Conservation (phyloP, 2,888 invertebrate species). For the Archips crataeganus region DNA sequence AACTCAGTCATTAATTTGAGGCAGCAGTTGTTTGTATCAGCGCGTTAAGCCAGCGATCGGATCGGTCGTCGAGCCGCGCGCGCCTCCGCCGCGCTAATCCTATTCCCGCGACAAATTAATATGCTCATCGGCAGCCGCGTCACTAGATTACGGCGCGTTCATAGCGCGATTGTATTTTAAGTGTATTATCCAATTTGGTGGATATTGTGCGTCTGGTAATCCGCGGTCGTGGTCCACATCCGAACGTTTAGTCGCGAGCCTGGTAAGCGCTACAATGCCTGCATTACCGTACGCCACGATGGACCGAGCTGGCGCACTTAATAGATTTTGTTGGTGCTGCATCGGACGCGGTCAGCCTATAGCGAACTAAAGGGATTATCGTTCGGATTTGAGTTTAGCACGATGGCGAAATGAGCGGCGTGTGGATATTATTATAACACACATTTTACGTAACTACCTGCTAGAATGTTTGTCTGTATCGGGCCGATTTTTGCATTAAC, state of each 20-base stretch:
- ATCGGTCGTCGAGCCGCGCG: constrained; percentile 52
- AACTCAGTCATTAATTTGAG: constrained; percentile 53
- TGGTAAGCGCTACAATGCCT: constrained; percentile 67
- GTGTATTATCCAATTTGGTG: constrained; percentile 88
- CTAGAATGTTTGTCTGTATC: constrained; percentile 39
- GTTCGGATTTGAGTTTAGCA: constrained; percentile 73
- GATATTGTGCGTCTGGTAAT: constrained; percentile 86
- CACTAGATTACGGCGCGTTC: constrained; percentile 83
- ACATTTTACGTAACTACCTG: constrained; percentile 45
- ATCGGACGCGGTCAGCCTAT: constrained; percentile 73
- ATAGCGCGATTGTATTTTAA: constrained; percentile 87
- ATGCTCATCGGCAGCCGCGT: constrained; percentile 84
- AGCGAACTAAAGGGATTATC: constrained; percentile 80
- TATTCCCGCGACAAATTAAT: constrained; percentile 83
- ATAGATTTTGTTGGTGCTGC: constrained; percentile 80
- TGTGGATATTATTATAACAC: constrained; percentile 46
- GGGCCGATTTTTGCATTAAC: constrained; percentile 11
- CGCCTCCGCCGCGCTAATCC: constrained; percentile 71
- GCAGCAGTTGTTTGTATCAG: constrained; percentile 59
- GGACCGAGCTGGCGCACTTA: constrained; percentile 79
- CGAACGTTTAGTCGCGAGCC: constrained; percentile 71
- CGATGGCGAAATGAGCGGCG: constrained; percentile 62
- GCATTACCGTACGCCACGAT: constrained; percentile 76
- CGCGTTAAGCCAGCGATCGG: constrained; percentile 66
- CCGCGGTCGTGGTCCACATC: constrained; percentile 73